These are phyloP conservation scores for Heterohyrax brucei DNA, from an alignment of 2,797 vertebrate species.

Conservation along the genomic window DNA sequence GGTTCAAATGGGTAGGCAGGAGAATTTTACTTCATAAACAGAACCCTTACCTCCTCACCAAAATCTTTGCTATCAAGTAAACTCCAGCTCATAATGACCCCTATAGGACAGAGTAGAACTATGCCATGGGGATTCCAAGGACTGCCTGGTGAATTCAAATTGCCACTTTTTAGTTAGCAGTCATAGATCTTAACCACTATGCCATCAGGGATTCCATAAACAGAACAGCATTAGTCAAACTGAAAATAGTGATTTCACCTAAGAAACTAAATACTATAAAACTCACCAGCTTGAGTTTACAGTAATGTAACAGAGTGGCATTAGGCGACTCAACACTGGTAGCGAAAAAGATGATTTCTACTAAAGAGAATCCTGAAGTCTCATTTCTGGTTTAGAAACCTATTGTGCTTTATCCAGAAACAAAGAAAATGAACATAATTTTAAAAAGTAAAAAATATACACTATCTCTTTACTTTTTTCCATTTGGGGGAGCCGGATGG, in stretches of 20 bases:
- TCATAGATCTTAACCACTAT: too few species aligned
- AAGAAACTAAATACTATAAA: slow-evolving; percentile 66
- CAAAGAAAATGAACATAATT: slow-evolving; percentile 32
- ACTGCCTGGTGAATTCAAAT: too few species aligned
- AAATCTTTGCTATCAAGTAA: too few species aligned
- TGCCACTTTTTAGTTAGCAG: too few species aligned
- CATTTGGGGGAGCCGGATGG: background rate
- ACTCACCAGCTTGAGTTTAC: slow-evolving; percentile 37
- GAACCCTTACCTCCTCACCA: background rate
- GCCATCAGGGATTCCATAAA: background rate
- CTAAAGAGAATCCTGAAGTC: slow-evolving; percentile 45
- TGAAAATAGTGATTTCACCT: slow-evolving; percentile 51
- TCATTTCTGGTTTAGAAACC: slow-evolving; percentile 13
- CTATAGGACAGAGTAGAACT: too few species aligned
- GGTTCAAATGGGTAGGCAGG: slow-evolving; percentile 33
- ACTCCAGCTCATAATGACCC: too few species aligned
- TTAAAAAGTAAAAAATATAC: slow-evolving; percentile 51
- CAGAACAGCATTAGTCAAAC: slow-evolving; percentile 45
- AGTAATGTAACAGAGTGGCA: slow-evolving; percentile 4
- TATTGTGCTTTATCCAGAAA: slow-evolving; percentile 23
- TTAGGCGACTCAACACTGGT: background rate
- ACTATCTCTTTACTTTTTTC: background rate
- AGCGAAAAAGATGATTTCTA: slow-evolving; percentile 35
- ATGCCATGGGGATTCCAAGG: too few species aligned
- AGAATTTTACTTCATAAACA: slow-evolving; percentile 69